Conservation (phyloP, 2,888 invertebrate species). For the Hyposoter dolosus region DNA sequence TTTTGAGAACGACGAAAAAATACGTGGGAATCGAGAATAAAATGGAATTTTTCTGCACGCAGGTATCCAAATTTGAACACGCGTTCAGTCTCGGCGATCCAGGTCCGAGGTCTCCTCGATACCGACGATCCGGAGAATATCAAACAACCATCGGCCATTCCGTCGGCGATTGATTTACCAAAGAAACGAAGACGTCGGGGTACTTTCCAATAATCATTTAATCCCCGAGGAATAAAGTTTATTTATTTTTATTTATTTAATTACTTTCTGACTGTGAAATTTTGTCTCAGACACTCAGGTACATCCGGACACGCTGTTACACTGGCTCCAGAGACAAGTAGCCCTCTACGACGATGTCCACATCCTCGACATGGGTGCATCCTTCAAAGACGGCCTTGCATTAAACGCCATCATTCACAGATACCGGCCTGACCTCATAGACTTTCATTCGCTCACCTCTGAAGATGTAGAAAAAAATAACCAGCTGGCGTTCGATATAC, state of each 20-base stretch:
- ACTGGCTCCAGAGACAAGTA: constrained; percentile 92
- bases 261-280: background rate
- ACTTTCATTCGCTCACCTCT: constrained; percentile 89
- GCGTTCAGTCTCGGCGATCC: constrained; percentile 90
- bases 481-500: constrained; percentile 93
- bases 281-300: constrained; percentile 88
- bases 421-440: constrained; percentile 96
- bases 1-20: too few relatives aligned
- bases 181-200: constrained; percentile 89
- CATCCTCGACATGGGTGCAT: constrained; percentile 89
- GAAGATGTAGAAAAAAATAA: constrained; percentile 90
- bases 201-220: constrained; percentile 74
- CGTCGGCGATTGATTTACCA: constrained; percentile 86
- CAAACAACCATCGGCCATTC: constrained; percentile 86
- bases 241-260: too few relatives aligned
- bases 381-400: constrained; percentile 89
- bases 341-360: constrained; percentile 87
- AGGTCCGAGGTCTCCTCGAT: constrained; percentile 90
- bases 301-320: constrained; percentile 90
- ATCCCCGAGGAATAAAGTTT: background rate
- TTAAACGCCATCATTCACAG: constrained; percentile 92
- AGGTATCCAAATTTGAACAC: constrained; percentile 93
- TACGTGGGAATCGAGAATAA: background rate
- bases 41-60: constrained; percentile 2
- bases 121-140: constrained; percentile 89